Evolutionary conservation across 23 tunicate genomes (phyloP).

Genomic region (Ascidia mentula): DNA sequence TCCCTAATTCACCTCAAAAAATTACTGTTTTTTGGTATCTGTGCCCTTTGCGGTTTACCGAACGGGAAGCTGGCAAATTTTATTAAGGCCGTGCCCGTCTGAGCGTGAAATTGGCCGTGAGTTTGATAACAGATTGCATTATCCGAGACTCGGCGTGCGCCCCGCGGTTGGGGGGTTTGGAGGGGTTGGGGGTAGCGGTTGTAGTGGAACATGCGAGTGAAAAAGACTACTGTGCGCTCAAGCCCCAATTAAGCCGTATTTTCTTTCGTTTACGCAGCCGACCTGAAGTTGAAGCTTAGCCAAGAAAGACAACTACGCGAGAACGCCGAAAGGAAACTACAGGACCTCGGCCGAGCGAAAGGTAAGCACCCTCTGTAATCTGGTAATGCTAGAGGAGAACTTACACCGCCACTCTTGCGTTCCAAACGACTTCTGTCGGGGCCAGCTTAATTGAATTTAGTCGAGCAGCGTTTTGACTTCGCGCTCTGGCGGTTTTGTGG

Average conservation of each 20-base stretch:
- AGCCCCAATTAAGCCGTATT: neutral
- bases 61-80: neutral
- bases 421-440: neutral
- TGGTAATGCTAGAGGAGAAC: neutral
- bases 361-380: slow-evolving; percentile 26
- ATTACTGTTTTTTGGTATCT: neutral
- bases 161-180: too few relatives aligned
- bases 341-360: slow-evolving; percentile 52
- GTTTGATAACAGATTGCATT: neutral
- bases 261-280: slow-evolving; percentile 46
- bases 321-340: slow-evolving; percentile 45
- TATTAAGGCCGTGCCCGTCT: neutral
- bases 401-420: too few relatives aligned
- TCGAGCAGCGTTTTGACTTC: neutral
- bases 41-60: neutral
- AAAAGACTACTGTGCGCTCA: too few relatives aligned
- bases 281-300: slow-evolving; percentile 55
- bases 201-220: too few relatives aligned
- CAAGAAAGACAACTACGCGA: slow-evolving; percentile 72
- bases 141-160: neutral
- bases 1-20: neutral
- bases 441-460: slow-evolving; percentile 11
- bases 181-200: too few relatives aligned
- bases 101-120: neutral
- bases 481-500: neutral